These are phyloP conservation scores for Corbicula japonica DNA, from an alignment of 2,888 invertebrate species.

Conservation along the genomic window DNA sequence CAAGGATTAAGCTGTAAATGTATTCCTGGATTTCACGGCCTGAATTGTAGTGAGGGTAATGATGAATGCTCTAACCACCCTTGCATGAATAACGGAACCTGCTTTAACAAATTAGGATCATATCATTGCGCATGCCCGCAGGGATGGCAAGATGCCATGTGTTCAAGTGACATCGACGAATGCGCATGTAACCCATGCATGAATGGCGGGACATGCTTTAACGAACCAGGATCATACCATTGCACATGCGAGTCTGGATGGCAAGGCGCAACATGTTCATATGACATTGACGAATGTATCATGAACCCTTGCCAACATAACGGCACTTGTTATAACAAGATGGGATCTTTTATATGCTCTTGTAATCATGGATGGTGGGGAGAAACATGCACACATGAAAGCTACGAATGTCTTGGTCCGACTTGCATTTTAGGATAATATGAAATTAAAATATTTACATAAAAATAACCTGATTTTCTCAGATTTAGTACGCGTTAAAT, in stretches of 20 bases:
- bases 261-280: background rate
- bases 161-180: constrained; percentile 15
- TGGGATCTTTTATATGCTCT: too few species aligned
- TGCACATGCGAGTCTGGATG: constrained; percentile 1
- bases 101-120: constrained; percentile 2
- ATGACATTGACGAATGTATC: too few species aligned
- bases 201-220: constrained; percentile 2
- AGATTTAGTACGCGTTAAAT: too few species aligned
- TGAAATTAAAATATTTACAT: too few species aligned
- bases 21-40: background rate
- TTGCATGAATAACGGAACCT: background rate
- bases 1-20: constrained; percentile 1
- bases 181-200: background rate
- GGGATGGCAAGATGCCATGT: constrained; percentile 1
- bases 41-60: background rate
- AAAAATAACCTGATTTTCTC: too few species aligned
- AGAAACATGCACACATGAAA: too few species aligned
- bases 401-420: too few species aligned
- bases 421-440: too few species aligned
- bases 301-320: too few species aligned
- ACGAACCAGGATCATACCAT: background rate
- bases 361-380: too few species aligned
- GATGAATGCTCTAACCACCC: background rate
- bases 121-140: background rate
- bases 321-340: too few species aligned